phyloP scores from a whole-genome alignment of 2,113 vertebrate species.

The Anhinga rufa region DNA sequence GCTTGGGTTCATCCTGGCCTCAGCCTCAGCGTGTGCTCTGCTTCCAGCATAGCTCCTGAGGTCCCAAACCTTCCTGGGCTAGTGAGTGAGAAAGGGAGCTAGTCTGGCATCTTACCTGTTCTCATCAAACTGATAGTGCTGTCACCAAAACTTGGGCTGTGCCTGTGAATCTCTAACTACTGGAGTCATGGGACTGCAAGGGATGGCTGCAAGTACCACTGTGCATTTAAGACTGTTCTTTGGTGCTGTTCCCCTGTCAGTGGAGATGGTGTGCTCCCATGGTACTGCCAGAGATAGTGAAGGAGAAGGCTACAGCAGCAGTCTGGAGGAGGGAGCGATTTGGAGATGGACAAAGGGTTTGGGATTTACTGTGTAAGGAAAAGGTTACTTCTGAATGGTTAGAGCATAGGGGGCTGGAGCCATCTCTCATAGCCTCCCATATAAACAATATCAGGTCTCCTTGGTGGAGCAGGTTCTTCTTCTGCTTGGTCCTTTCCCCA shows the following conservation, averaged over 20 bases:
- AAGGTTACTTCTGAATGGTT: not conserved
- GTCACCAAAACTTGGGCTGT: not conserved
- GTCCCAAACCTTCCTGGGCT: not conserved
- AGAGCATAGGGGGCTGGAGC: not conserved
- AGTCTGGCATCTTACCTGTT: not conserved
- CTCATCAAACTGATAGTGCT: not conserved
- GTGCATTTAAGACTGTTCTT: not conserved
- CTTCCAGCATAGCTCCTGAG: not conserved
- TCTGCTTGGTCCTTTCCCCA: not conserved
- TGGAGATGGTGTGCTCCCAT: not conserved
- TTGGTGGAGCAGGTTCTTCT: not conserved
- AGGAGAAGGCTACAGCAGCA: not conserved
- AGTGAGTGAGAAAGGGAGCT: not conserved
- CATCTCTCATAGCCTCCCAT: not conserved
- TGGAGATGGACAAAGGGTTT: not conserved
- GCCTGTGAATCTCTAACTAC: not conserved
- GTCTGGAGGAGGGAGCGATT: not conserved
- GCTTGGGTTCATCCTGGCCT: not conserved
- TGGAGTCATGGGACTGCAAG: not conserved
- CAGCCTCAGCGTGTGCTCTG: not conserved
- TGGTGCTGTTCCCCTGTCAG: not conserved
- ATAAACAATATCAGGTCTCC: not conserved
- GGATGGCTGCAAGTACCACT: not conserved
- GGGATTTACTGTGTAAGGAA: not conserved
- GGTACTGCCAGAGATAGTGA: not conserved